Percentiles rank a stretch among this genome's conserved stretches.
phyloP scores from a whole-genome alignment of 2,888 invertebrate species.

The Diplolepis rosae region DNA sequence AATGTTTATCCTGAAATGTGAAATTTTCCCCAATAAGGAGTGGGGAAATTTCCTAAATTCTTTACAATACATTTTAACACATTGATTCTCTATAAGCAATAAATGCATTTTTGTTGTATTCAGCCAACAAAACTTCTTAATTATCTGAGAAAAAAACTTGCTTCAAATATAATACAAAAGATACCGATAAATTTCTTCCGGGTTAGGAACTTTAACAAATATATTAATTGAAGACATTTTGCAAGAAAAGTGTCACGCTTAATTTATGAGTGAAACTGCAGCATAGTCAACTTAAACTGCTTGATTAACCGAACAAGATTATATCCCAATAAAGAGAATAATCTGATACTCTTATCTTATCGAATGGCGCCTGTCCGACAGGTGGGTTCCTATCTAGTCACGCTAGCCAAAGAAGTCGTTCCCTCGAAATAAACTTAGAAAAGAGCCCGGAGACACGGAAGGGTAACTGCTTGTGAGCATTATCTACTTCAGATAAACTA shows the following conservation, averaged over 20 bases:
- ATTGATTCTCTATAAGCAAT: too few species aligned
- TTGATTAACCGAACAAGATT: constrained; percentile 50
- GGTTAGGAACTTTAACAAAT: too few species aligned
- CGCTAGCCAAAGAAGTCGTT: constrained; percentile 47
- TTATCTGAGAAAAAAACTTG: too few species aligned
- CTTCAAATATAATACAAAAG: too few species aligned
- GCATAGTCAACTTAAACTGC: constrained; percentile 13
- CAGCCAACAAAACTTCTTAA: too few species aligned
- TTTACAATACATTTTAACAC: too few species aligned
- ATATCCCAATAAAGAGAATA: constrained; percentile 56
- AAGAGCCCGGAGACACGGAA: constrained; percentile 55
- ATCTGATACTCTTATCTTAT: constrained; percentile 56
- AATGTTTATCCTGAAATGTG: too few species aligned
- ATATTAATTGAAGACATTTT: neutral
- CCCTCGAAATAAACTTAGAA: constrained; percentile 38
- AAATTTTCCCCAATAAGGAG: too few species aligned
- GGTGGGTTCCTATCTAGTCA: constrained; percentile 56
- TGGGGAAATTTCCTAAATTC: too few species aligned
- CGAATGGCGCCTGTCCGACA: constrained; percentile 52
- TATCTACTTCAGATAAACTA: constrained; percentile 54
- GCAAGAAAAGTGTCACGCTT: neutral
- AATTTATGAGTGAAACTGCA: neutral
- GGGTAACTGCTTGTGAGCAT: constrained; percentile 52
- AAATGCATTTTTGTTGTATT: too few species aligned
- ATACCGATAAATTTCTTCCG: too few species aligned